Base-by-base conservation (phyloP, 1,140 invertebrate genomes). In the Bombus pascuorum region DNA sequence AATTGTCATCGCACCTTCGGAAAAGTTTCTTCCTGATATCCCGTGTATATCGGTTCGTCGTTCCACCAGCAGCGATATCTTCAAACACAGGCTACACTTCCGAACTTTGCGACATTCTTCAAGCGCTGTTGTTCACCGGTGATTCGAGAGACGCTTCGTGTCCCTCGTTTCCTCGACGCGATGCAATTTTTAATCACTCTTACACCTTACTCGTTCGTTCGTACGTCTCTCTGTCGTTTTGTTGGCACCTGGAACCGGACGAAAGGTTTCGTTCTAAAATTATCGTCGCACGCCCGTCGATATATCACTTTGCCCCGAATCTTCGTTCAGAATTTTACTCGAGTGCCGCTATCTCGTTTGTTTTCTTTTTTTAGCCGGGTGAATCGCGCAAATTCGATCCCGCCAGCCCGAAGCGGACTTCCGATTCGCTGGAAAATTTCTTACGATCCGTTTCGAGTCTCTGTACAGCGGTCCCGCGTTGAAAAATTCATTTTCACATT, bases 161-260 rank as follows among this genome's bases (percentile, higher is more conserved):
- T n/a, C 28, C n/a, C 9, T 39, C 28, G 25, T 2, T 42, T 37
- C 18, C 39, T 57, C 3, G 9, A 42, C 44, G 12, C 79, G 25
- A 53, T 5, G 39, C 13, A n/a, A 15, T 65, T 57, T 47, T 75
- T 15, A 28, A 65, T 65, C 71, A n/a, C 73, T 57, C 13, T 74
- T 65, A 34, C 71, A 42, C 39, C 22, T 73, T 57, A 13, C 47
- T 66, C 47, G 13, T 42, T 9, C 32, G 42, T 74, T 44, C 59
- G 25, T 53, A 15, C 32, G 32, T 74, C 32, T 39, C 39, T n/a
- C 28, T 44, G 42, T 66, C 59, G 62, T n/a, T 68, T n/a, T 25
- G 74, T 83, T 68, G 81, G 72, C 72, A 83, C 25, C 81, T 76
- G 71, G 81, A 82, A 44, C 39, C 59, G 72, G 37, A 39, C 47